phyloP scores from a whole-genome alignment of 2,888 invertebrate genomes.

The Drosophila phalerata region DNA sequence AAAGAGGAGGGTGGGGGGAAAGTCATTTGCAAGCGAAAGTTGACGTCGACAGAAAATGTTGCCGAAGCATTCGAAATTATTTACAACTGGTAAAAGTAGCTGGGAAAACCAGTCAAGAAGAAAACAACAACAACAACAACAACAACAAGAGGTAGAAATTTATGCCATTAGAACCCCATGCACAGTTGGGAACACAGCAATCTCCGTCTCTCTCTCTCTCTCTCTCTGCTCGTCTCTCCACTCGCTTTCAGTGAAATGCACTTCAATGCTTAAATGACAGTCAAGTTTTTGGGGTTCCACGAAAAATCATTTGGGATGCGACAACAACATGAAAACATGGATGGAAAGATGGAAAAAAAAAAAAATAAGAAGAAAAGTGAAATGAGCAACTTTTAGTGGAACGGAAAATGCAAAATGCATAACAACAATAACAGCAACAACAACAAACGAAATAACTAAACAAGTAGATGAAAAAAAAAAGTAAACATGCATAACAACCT shows the following conservation, averaged over 20 bases:
- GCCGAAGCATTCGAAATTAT: slow-evolving; percentile 58
- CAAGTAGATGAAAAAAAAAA: slow-evolving; percentile 44
- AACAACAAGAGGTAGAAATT: slow-evolving; percentile 32
- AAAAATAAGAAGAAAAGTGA: no score
- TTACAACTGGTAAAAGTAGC: slow-evolving; percentile 58
- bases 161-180: slow-evolving; percentile 57
- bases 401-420: slow-evolving; percentile 51
- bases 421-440: slow-evolving; percentile 34
- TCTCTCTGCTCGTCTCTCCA: neutral
- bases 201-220: slow-evolving; percentile 2
- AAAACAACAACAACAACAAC: slow-evolving; percentile 35
- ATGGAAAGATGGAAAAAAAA: slow-evolving; percentile 3
- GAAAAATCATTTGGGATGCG: slow-evolving; percentile 59
- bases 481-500: slow-evolving; percentile 23
- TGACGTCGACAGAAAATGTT: slow-evolving; percentile 45
- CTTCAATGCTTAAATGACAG: slow-evolving; percentile 68
- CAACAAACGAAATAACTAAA: slow-evolving; percentile 5
- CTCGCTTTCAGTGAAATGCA: slow-evolving; percentile 53
- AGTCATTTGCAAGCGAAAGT: slow-evolving; percentile 53
- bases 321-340: slow-evolving; percentile 31
- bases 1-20: slow-evolving; percentile 7
- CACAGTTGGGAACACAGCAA: slow-evolving; percentile 47
- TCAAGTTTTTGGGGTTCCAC: slow-evolving; percentile 52
- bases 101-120: slow-evolving; percentile 54
- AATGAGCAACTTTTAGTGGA: slow-evolving; percentile 52